Evolutionary conservation across 2,797 vertebrate species (phyloP).

Genomic region (Perodicticus potto): DNA sequence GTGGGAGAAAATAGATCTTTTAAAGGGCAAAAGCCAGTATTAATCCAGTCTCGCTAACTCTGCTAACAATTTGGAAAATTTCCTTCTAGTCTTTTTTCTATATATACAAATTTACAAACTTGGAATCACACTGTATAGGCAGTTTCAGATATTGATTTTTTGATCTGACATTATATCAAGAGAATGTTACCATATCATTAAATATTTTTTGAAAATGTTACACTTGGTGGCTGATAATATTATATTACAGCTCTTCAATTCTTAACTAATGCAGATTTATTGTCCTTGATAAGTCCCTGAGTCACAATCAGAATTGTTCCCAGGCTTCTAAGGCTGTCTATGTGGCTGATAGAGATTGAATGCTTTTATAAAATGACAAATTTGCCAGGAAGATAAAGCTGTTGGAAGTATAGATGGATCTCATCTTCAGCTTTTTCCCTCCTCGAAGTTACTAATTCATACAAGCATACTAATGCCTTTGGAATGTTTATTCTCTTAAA

Average conservation of each 20-base stretch:
- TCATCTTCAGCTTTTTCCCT: slow-evolving; percentile 60
- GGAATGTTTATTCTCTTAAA: slow-evolving; percentile 77
- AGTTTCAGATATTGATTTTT: slow-evolving; percentile 32
- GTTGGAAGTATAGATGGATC: slow-evolving; percentile 1
- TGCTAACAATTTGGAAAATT: slow-evolving; percentile 3
- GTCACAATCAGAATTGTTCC: slow-evolving; percentile 61
- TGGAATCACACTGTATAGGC: not conserved
- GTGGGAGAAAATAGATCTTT: not conserved
- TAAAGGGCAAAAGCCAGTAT: not conserved
- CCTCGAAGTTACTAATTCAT: slow-evolving; percentile 66
- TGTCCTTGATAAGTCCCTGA: slow-evolving; percentile 65
- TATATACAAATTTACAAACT: not conserved
- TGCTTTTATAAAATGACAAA: slow-evolving; percentile 39
- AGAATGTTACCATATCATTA: slow-evolving; percentile 61
- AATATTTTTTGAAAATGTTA: slow-evolving; percentile 64
- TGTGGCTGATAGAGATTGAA: slow-evolving; percentile 1
- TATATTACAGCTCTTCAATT: slow-evolving; percentile 62
- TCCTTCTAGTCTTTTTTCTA: slow-evolving; percentile 46
- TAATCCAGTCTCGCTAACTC: not conserved
- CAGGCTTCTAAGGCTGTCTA: slow-evolving; percentile 28
- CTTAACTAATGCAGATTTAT: slow-evolving; percentile 71
- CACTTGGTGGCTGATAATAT: slow-evolving; percentile 55
- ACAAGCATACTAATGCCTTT: slow-evolving; percentile 67
- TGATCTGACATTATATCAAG: not conserved
- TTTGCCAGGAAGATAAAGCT: slow-evolving; percentile 39